phyloP scores from a whole-genome alignment of 2,888 invertebrate species.

The Drosophila siamana region DNA sequence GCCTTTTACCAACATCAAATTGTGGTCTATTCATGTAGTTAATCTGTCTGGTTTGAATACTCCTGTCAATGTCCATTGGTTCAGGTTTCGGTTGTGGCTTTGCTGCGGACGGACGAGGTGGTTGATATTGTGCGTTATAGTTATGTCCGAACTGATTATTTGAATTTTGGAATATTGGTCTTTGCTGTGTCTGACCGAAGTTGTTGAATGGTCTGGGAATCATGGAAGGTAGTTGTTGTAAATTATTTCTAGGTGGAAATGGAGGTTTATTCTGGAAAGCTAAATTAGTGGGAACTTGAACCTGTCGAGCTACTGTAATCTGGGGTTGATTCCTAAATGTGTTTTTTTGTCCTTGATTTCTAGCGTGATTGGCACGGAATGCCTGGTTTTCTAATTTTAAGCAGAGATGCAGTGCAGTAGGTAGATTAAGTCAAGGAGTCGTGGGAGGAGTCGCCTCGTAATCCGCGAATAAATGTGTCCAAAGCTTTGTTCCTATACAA shows the following conservation, averaged over 20 bases:
- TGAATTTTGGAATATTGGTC: not conserved
- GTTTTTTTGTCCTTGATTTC: not conserved
- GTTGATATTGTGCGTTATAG: not conserved
- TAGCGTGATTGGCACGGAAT: not conserved
- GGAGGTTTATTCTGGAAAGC: not conserved
- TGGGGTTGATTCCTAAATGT: not conserved
- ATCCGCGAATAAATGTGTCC: not conserved
- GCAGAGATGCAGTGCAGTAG: not conserved
- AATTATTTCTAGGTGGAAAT: too few species aligned
- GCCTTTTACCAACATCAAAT: not conserved
- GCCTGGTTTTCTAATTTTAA: not conserved
- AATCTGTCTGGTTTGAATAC: not conserved
- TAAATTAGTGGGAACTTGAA: not conserved
- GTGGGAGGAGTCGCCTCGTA: not conserved
- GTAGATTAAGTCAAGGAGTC: not conserved
- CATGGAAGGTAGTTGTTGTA: not conserved
- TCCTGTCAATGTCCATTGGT: not conserved
- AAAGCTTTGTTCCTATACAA: conserved; percentile 2
- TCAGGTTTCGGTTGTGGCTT: conserved; percentile 1
- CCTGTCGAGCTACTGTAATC: not conserved
- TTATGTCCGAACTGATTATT: not conserved
- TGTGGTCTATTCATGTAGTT: conserved; percentile 10
- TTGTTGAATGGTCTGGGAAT: not conserved
- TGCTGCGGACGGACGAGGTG: not conserved
- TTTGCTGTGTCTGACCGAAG: not conserved